phyloP scores from a whole-genome alignment of 2,113 vertebrate genomes.

The Nothobranchius kuhntae region DNA sequence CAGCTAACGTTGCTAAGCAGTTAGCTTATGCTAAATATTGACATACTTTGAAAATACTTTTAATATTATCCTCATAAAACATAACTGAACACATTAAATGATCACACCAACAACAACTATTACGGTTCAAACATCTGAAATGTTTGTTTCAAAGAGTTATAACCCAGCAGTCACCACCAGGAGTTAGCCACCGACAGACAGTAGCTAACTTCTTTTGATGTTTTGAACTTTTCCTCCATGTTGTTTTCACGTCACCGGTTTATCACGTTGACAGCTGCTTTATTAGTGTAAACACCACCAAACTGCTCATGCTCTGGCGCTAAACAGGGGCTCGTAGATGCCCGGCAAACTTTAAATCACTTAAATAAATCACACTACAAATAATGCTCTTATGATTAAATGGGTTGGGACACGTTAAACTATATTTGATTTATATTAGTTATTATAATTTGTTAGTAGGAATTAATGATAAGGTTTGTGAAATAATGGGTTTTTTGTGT shows the following conservation, averaged over 20 bases:
- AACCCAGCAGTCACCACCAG: conserved; percentile 20
- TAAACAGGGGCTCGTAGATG: background rate
- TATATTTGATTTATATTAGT: background rate
- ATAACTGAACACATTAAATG: too few relatives aligned
- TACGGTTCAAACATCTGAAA: background rate
- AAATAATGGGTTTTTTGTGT: background rate
- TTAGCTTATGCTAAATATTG: conserved; percentile 44
- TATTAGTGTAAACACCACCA: conserved; percentile 1
- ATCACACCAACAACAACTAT: background rate
- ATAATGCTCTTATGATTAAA: background rate
- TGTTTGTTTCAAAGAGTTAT: background rate
- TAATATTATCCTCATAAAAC: background rate
- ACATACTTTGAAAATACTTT: background rate
- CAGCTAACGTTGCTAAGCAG: conserved; percentile 46
- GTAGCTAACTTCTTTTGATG: conserved; percentile 27
- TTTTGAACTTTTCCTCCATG: conserved; percentile 45
- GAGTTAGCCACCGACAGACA: conserved; percentile 45
- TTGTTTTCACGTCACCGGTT: conserved; percentile 22
- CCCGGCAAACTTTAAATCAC: background rate
- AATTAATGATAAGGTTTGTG: background rate
- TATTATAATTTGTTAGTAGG: background rate
- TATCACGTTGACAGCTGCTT: conserved; percentile 28
- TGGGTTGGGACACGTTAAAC: background rate
- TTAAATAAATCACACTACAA: background rate
- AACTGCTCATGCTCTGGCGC: background rate